Base-by-base conservation (phyloP, 1,140 invertebrate species). In the Drosophila watanabei region DNA sequence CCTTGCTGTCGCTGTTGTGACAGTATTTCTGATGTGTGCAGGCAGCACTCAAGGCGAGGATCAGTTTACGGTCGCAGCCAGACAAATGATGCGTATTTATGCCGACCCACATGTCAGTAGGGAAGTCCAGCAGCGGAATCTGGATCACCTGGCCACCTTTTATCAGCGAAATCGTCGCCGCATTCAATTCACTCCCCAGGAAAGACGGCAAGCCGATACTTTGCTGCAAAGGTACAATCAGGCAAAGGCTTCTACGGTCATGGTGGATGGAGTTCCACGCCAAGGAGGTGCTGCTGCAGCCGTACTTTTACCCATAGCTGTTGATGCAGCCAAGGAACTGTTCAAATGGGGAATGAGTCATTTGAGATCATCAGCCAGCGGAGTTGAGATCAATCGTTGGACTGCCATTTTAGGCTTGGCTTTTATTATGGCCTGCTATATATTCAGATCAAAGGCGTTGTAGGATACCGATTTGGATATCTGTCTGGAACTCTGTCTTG, bases 361-460 rank as follows among this genome's bases (percentile, higher is more conserved):
- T 13, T 39, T 39, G 0, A 56, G 0, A 16, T 56, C 54, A 39
- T 39, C 54, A 24, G 54, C 54, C 20, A 2, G 54, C 2, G 20
- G 54, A 11, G 33, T 56, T 56, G 54, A 39, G 35, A 56, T 56
- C 16, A 56, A 56, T 56, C 33, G 54, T 11, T 1, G 20, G 0
- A 14, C 14, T 16, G 54, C 54, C 33, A 11, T 56, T 56, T 11
- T 56, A 0, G 14, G 33, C 14, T 16, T 56, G 33, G 54, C 20
- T 13, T 56, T 56, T 5, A 56, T 39, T 11, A 16, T 56, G 5
- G 20, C 9, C 20, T 56, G 8, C 54, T 56, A 56, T 56, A 11
- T 24, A 2, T 24, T 56, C 14, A 37, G 54, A 56, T 56, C 33
- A 0, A 56, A 37, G 18, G 24, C 52, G 8, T 56, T 56, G 54